These are phyloP conservation scores for Ploceus nigricollis DNA, from an alignment of 2,113 vertebrate species.

Conservation along the genomic window DNA sequence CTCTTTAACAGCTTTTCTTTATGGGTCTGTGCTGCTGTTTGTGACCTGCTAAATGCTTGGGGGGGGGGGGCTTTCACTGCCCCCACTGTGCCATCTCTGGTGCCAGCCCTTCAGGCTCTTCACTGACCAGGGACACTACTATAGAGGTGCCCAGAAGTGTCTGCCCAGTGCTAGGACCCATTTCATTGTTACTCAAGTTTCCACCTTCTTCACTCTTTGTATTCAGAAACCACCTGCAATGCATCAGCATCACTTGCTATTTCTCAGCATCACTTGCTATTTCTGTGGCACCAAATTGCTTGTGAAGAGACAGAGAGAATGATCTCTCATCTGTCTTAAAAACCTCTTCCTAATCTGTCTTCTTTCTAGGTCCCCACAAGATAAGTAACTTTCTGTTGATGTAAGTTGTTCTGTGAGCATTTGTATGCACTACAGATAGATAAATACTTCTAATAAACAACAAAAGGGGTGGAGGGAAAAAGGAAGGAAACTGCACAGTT, in stretches of 20 bases:
- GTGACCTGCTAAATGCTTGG: neutral
- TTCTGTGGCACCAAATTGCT: neutral
- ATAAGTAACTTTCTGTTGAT: neutral
- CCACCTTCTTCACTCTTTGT: neutral
- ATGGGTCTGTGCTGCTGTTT: neutral
- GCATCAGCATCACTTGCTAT: neutral
- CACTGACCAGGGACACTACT: neutral
- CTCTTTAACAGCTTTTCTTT: neutral
- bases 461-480: fast-evolving
- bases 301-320: neutral
- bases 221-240: neutral
- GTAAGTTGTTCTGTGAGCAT: neutral
- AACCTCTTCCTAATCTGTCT: neutral
- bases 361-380: neutral
- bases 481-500: neutral
- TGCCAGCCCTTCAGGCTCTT: neutral
- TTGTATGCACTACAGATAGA: neutral
- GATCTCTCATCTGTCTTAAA: neutral
- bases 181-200: neutral
- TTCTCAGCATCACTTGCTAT: neutral
- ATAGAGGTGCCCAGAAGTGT: neutral
- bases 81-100: too few relatives aligned
- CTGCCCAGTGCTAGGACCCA: neutral
- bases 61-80: neutral
- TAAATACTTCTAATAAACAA: neutral